phyloP scores from a whole-genome alignment of 2,888 invertebrate species.

The Syrphus vitripennis region DNA sequence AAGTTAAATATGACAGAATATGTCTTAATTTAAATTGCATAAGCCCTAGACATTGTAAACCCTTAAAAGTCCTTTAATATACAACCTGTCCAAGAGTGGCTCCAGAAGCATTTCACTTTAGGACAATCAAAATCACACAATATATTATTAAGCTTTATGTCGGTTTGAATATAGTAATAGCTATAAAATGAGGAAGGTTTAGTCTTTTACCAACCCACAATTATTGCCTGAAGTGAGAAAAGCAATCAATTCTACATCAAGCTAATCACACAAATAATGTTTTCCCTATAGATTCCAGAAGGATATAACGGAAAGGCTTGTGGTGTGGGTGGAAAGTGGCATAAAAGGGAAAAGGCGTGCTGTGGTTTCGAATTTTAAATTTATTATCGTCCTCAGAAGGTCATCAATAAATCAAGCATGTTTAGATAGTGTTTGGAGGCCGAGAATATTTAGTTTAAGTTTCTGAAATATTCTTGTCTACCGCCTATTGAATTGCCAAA shows the following conservation, averaged over 20 bases:
- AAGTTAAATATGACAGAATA: neutral
- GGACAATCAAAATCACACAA: no score
- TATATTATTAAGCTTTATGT: neutral
- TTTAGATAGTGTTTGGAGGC: neutral
- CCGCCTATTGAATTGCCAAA: neutral
- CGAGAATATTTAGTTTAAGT: neutral
- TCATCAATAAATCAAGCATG: slow-evolving; percentile 48
- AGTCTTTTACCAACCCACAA: neutral
- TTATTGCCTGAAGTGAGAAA: slow-evolving; percentile 48
- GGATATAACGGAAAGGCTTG: no score
- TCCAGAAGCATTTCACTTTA: neutral
- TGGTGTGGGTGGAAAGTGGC: neutral
- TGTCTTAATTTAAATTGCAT: neutral
- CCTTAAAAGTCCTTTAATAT: neutral
- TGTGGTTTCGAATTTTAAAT: slow-evolving; percentile 57
- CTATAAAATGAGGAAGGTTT: neutral
- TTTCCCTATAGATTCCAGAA: neutral
- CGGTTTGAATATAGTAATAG: neutral
- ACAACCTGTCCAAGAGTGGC: neutral
- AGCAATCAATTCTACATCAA: slow-evolving; percentile 53
- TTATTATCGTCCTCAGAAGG: slow-evolving; percentile 47
- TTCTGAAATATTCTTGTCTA: neutral
- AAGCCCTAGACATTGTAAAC: neutral
- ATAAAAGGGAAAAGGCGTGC: slow-evolving; percentile 23
- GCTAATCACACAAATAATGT: slow-evolving; percentile 59